Conservation (phyloP, 2,888 invertebrate species). For the Slavum lentiscoides region DNA sequence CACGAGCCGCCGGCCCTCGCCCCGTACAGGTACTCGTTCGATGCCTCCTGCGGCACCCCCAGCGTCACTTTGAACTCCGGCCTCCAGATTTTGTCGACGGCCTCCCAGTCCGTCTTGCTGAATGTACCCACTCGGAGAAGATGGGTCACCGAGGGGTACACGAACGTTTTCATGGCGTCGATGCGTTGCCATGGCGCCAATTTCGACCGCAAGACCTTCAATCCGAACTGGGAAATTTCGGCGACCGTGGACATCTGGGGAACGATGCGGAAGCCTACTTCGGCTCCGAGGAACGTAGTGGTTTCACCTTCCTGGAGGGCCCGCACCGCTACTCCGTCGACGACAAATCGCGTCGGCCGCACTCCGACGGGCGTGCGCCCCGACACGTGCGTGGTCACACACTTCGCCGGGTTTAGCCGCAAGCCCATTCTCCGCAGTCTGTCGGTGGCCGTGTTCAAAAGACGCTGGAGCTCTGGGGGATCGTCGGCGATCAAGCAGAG, state of each 20-base stretch:
- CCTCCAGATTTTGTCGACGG: not conserved
- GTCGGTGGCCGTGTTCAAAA: too few relatives aligned
- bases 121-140: not conserved
- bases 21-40: not conserved
- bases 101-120: not conserved
- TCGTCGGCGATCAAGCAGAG: not conserved
- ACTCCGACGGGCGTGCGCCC: not conserved
- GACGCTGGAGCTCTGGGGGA: not conserved
- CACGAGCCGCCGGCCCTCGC: not conserved
- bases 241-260: not conserved
- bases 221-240: rapidly evolving
- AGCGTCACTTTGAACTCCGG: not conserved
- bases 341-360: not conserved
- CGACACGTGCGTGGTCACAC: not conserved
- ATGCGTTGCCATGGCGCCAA: not conserved
- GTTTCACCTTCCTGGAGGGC: not conserved
- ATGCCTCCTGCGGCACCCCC: not conserved
- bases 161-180: not conserved
- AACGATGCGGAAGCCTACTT: not conserved
- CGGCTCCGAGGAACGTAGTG: not conserved
- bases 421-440: not conserved
- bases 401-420: not conserved
- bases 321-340: rapidly evolving
- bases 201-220: not conserved
- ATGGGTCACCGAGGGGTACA: not conserved